Conservation (phyloP, 2,888 invertebrate species). For the Aquatica leii region DNA sequence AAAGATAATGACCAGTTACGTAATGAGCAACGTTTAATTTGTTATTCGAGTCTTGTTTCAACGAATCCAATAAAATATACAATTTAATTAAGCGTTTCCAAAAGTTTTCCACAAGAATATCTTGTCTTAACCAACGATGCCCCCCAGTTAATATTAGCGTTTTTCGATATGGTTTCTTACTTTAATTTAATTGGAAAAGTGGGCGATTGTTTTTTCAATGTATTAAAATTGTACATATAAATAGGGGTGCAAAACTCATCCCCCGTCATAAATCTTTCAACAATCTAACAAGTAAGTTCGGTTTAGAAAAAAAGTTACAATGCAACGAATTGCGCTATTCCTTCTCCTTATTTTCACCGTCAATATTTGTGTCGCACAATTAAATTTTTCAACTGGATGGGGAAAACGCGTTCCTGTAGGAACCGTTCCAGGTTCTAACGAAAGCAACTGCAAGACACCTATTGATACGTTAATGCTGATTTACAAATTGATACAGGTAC, state of each 20-base stretch:
- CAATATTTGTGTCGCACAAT: constrained; percentile 52
- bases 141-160: constrained; percentile 27
- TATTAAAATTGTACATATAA: constrained; percentile 25
- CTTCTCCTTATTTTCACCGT: constrained; percentile 44
- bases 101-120: constrained; percentile 17
- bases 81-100: constrained; percentile 1
- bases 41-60: too few relatives aligned
- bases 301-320: constrained; percentile 26
- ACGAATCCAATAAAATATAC: constrained; percentile 3
- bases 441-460: constrained; percentile 62
- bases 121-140: neutral
- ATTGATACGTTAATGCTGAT: constrained; percentile 66
- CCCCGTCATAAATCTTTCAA: neutral
- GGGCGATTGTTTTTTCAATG: constrained; percentile 21
- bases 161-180: constrained; percentile 31
- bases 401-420: constrained; percentile 51
- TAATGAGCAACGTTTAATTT: neutral
- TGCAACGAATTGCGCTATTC: constrained; percentile 41
- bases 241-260: neutral
- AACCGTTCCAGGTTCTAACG: constrained; percentile 43
- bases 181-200: constrained; percentile 35
- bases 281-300: neutral
- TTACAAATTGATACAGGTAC: constrained; percentile 69
- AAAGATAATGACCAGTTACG: neutral
- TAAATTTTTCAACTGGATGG: constrained; percentile 59